Percentiles rank a stretch among this genome's conserved stretches.
Evolutionary conservation across 2,888 invertebrate genomes (phyloP).

Genomic region (Catotricha subobsoleta): DNA sequence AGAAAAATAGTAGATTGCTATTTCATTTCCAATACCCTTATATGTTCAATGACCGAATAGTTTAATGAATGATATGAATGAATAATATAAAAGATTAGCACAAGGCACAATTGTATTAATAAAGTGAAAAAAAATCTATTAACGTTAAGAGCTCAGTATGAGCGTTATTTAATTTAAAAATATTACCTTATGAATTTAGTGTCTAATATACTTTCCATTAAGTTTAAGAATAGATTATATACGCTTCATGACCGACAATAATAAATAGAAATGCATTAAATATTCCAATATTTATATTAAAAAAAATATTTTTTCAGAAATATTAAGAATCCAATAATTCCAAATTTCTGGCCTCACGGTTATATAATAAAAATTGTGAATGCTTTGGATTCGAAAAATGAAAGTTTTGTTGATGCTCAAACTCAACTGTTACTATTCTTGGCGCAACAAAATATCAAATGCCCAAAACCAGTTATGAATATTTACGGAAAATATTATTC

Average conservation of each 20-base stretch:
- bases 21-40: neutral
- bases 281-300: neutral
- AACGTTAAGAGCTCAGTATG: too few relatives aligned
- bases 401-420: conserved; percentile 51
- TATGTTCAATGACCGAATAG: neutral
- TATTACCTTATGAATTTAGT: too few relatives aligned
- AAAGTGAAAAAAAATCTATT: too few relatives aligned
- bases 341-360: conserved; percentile 37
- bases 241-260: neutral
- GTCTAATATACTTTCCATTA: neutral
- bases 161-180: too few relatives aligned
- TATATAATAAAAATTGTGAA: conserved; percentile 74
- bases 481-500: conserved; percentile 45
- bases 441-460: conserved; percentile 43
- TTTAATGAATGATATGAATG: neutral
- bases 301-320: conserved; percentile 19
- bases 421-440: conserved; percentile 53
- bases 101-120: too few relatives aligned
- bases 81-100: too few relatives aligned
- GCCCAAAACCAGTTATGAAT: conserved; percentile 54
- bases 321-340: conserved; percentile 41
- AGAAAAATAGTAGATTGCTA: too few relatives aligned
- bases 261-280: neutral
- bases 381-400: conserved; percentile 55
- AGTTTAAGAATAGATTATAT: neutral